phyloP scores from a whole-genome alignment of 2,113 vertebrate genomes.

The Parus major region DNA sequence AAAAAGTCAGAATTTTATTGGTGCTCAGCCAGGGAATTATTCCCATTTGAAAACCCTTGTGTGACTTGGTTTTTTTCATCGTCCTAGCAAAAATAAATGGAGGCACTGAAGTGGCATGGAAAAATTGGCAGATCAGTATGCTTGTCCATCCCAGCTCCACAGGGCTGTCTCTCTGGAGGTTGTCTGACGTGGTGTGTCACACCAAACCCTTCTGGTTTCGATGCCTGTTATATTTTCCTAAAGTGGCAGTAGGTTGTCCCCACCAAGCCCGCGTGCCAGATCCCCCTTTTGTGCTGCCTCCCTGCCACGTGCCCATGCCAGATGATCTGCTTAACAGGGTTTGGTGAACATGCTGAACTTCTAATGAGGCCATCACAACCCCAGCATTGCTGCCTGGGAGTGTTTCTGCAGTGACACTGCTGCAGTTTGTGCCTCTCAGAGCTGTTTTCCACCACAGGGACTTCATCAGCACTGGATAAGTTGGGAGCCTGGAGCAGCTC shows the following conservation, averaged over 20 bases:
- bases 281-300: background rate
- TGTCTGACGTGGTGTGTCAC: accelerated
- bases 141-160: background rate
- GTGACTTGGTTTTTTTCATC: background rate
- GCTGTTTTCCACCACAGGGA: background rate
- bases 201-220: background rate
- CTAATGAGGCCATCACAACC: background rate
- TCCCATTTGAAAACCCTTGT: background rate
- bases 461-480: background rate
- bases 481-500: background rate
- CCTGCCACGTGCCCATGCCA: background rate
- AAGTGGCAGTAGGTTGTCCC: background rate
- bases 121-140: background rate
- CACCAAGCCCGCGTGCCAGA: background rate
- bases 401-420: background rate
- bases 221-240: background rate
- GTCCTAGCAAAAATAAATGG: background rate
- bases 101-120: accelerated
- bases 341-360: background rate
- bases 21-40: background rate
- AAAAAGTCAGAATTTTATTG: background rate
- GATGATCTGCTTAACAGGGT: background rate
- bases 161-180: background rate
- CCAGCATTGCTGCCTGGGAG: background rate
- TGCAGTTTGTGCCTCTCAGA: background rate